Conservation (phyloP, 1,140 invertebrate species). For the Drosophila punjabiensis region DNA sequence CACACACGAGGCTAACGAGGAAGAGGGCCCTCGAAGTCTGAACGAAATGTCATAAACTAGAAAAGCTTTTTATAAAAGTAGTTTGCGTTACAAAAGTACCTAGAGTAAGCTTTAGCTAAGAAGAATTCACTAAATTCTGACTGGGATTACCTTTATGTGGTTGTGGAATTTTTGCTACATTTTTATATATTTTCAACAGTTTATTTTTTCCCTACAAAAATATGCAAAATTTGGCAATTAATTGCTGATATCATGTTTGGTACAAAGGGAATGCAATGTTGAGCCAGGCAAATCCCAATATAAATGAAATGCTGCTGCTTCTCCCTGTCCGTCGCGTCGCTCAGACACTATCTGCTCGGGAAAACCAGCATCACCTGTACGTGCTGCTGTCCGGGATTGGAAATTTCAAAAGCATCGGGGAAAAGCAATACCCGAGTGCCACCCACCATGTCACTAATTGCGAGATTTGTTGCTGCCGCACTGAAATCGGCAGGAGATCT, state of each 20-base stretch:
- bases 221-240: not conserved
- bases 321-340: not conserved
- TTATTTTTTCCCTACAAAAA: not conserved
- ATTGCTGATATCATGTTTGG: slow-evolving; percentile 5
- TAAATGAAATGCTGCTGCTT: slow-evolving; percentile 5
- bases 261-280: not conserved
- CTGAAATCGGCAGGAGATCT: slow-evolving; percentile 35
- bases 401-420: slow-evolving; percentile 6
- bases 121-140: not conserved
- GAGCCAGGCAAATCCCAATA: not conserved
- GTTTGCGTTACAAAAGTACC: slow-evolving; percentile 2
- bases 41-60: slow-evolving; percentile 20
- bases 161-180: not conserved
- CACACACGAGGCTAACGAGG: slow-evolving; percentile 9
- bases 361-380: slow-evolving; percentile 8
- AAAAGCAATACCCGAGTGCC: slow-evolving; percentile 28
- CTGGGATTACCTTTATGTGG: not conserved
- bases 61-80: slow-evolving; percentile 16
- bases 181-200: not conserved
- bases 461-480: slow-evolving; percentile 35
- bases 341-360: not conserved
- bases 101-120: no score
- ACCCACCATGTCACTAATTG: slow-evolving; percentile 45
- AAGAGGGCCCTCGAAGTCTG: slow-evolving; percentile 10
- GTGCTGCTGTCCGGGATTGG: slow-evolving; percentile 17